These are phyloP conservation scores for Caenorhabditis tropicalis DNA, from an alignment of 1,140 invertebrate species.

Conservation along the genomic window DNA sequence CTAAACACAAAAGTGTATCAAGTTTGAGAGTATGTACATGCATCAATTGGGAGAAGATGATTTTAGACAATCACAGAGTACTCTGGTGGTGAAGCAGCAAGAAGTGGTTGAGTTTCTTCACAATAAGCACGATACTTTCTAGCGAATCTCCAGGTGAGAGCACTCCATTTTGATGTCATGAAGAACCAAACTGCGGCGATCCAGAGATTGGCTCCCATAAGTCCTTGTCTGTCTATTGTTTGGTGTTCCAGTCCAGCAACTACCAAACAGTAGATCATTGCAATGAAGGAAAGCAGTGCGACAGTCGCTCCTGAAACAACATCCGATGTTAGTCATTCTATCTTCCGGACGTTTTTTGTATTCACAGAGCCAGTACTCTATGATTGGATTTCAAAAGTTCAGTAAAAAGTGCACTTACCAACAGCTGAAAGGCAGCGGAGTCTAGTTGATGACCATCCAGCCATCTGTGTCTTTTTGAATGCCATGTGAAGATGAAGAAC, in stretches of 20 bases:
- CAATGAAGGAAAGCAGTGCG: background rate
- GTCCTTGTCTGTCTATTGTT: constrained; percentile 20
- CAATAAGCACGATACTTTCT: constrained; percentile 26
- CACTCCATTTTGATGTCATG: constrained; percentile 50
- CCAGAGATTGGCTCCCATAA: constrained; percentile 52
- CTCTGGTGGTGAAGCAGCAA: constrained; percentile 4
- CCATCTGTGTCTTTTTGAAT: constrained; percentile 48
- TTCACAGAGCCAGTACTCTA: no score
- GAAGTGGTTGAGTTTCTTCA: constrained; percentile 1
- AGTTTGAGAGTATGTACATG: constrained; percentile 29
- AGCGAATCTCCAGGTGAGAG: background rate
- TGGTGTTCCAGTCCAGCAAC: constrained; percentile 52
- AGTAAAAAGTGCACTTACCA: constrained; percentile 20
- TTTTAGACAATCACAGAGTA: constrained; percentile 7
- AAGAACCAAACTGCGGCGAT: constrained; percentile 51
- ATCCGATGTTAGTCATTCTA: background rate
- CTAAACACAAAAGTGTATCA: background rate
- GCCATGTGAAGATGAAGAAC: constrained; percentile 49
- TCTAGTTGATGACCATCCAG: constrained; percentile 13
- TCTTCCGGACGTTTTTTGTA: background rate
- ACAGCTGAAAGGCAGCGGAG: constrained; percentile 18
- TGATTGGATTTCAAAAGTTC: background rate
- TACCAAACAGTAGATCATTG: constrained; percentile 43
- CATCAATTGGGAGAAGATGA: background rate
- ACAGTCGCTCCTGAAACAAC: constrained; percentile 42